Evolutionary conservation across 1,140 invertebrate genomes (phyloP).

Genomic region (Coptotermes formosanus): DNA sequence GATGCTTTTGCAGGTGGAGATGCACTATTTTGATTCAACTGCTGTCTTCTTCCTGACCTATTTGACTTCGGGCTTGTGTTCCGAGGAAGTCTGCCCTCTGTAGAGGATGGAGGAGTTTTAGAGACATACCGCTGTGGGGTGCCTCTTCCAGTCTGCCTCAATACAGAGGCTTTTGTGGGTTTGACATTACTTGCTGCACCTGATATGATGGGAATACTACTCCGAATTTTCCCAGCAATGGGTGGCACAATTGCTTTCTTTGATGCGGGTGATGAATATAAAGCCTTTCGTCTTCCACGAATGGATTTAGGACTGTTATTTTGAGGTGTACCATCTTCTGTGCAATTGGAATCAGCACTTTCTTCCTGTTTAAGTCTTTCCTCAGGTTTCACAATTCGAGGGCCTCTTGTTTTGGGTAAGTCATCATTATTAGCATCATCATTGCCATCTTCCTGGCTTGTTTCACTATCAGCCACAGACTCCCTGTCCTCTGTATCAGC

Average conservation of each 20-base stretch:
- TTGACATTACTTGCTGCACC: slow-evolving; percentile 38
- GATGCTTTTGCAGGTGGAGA: slow-evolving; percentile 33
- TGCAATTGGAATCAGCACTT: slow-evolving; percentile 43
- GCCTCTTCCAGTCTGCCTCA: slow-evolving; percentile 42
- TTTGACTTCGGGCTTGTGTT: slow-evolving; percentile 25
- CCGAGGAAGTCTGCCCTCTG: slow-evolving; percentile 14
- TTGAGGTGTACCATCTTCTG: slow-evolving; percentile 34
- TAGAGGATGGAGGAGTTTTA: slow-evolving; percentile 25
- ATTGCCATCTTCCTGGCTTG: not conserved
- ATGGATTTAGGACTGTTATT: slow-evolving; percentile 57
- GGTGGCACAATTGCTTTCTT: slow-evolving; percentile 40
- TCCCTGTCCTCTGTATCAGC: slow-evolving; percentile 21
- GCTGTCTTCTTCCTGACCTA: not conserved
- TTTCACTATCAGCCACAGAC: not conserved
- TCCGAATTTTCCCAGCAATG: slow-evolving; percentile 32
- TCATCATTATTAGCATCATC: not conserved
- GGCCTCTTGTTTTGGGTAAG: slow-evolving; percentile 44
- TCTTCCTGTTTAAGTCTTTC: slow-evolving; percentile 42
- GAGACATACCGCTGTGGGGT: slow-evolving; percentile 23
- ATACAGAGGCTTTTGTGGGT: slow-evolving; percentile 45
- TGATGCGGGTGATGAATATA: slow-evolving; percentile 50
- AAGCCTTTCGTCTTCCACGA: slow-evolving; percentile 70
- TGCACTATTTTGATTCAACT: not conserved
- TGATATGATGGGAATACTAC: slow-evolving; percentile 34
- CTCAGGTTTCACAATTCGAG: slow-evolving; percentile 60